Percentiles rank a stretch among this genome's conserved stretches.
These are phyloP conservation scores for Lycocerus yunnanus DNA, from an alignment of 2,888 invertebrate species.

Conservation along the genomic window DNA sequence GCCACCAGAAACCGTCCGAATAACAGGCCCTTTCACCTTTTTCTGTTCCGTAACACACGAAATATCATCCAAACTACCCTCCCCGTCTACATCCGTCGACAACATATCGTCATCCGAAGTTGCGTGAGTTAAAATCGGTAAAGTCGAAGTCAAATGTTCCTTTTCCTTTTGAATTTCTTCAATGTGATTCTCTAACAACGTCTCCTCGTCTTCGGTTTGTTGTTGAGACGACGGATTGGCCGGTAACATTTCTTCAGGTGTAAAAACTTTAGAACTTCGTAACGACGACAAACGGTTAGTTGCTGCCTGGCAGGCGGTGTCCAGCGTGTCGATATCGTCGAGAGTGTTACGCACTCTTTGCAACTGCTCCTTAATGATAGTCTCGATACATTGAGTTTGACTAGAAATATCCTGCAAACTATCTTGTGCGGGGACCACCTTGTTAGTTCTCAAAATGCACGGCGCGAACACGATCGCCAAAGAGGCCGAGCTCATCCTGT, in stretches of 20 bases:
- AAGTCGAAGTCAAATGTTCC: slow-evolving; percentile 75
- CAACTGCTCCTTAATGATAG: slow-evolving; percentile 86
- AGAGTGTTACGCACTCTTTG: slow-evolving; percentile 81
- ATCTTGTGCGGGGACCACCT: slow-evolving; percentile 87
- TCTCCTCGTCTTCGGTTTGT: slow-evolving; percentile 70
- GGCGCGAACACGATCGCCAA: slow-evolving; percentile 95
- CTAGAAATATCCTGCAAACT: slow-evolving; percentile 87
- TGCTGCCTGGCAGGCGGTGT: slow-evolving; percentile 85
- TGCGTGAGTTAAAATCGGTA: slow-evolving; percentile 80
- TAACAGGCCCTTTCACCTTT: slow-evolving; percentile 47
- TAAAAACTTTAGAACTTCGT: slow-evolving; percentile 73
- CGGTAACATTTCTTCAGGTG: slow-evolving; percentile 59
- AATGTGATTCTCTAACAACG: slow-evolving; percentile 75
- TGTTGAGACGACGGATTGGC: slow-evolving; percentile 45
- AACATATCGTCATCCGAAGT: slow-evolving; percentile 89
- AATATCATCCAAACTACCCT: slow-evolving; percentile 72
- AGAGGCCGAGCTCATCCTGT: slow-evolving; percentile 90
- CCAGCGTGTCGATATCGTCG: slow-evolving; percentile 88
- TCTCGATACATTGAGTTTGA: slow-evolving; percentile 89
- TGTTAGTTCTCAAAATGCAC: slow-evolving; percentile 87
- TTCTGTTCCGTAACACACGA: slow-evolving; percentile 52
- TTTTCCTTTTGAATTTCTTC: slow-evolving; percentile 83
- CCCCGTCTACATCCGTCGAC: slow-evolving; percentile 80
- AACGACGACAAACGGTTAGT: slow-evolving; percentile 77
- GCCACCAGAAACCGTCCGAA: slow-evolving; percentile 53